These are phyloP conservation scores for Heterocephalus glaber DNA, from an alignment of 2,113 vertebrate genomes.

Conservation along the genomic window DNA sequence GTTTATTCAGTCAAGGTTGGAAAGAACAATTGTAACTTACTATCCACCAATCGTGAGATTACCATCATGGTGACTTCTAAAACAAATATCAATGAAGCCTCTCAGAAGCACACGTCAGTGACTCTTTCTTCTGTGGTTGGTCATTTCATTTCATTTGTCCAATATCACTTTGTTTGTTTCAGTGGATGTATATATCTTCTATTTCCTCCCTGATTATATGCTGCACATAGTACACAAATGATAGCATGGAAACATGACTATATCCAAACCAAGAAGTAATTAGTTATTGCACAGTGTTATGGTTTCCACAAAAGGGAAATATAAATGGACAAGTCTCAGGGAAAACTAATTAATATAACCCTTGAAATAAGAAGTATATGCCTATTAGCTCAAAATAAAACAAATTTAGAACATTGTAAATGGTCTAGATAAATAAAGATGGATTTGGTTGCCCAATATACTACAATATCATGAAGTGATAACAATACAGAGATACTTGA, in stretches of 20 bases:
- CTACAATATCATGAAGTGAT: not conserved
- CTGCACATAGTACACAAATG: not conserved
- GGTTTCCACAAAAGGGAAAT: slow-evolving; percentile 30
- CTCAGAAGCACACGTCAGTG: not conserved
- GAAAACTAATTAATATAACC: not conserved
- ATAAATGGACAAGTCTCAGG: not conserved
- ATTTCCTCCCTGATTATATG: not conserved
- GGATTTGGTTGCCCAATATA: not conserved
- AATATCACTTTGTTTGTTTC: not conserved
- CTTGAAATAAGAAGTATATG: not conserved
- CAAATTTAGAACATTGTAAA: not conserved
- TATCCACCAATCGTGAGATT: not conserved
- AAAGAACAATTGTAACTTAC: not conserved
- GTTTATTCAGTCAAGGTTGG: not conserved
- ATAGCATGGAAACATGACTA: not conserved
- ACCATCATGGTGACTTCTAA: not conserved
- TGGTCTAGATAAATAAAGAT: not conserved
- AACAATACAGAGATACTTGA: not conserved
- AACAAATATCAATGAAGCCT: not conserved
- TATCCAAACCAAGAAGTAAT: not conserved
- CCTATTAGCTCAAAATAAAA: not conserved
- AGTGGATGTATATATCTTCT: not conserved
- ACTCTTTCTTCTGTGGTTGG: not conserved
- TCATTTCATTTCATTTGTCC: not conserved
- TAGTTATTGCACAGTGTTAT: not conserved